Evolutionary conservation across 2,888 invertebrate species (phyloP), one percentile per base, ranked within the genome.

Genomic region (Agonopterix subpropinquella): DNA sequence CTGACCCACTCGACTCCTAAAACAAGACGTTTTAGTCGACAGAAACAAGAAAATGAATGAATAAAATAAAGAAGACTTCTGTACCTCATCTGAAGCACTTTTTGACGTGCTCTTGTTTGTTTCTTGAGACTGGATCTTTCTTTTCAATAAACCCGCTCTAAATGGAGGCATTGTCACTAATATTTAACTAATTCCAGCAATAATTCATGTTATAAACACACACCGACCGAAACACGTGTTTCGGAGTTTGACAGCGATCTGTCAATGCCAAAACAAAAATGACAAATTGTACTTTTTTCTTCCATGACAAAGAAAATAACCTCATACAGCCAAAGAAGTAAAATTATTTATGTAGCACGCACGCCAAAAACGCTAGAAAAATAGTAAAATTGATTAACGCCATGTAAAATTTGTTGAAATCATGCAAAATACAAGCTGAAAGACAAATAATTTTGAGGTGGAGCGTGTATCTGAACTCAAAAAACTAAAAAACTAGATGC

Each of bases 81-180:
- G 41, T 48, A 47, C 73, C 53, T 70, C 63, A 8, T 65, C 61
- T 8, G 62, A 50, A 4, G 44, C 41, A 42, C 51, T 55, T 53
- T 68, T 64, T 9, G 50, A 48, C 13, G 54, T 9, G 5, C 48
- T 44, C 41, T 46, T 44, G 41, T 60, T 62, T 8, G 53, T 13
- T 41, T 70, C 61, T 9, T 62, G 55, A 15, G 59, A 50, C 18
- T 61, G 61, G 44, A 65, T 59, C 69, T 84, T 86, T 55, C 86
- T 70, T 67, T 87, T 87, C 9, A 76, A 56, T 52, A 86, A 67
- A 45, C 85, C 87, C 48, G 65, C 62, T 63, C 65, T 76, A 58
- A 75, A 84, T 13, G 87, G 87, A 42, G 87, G 87, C 86, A 87
- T 87, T 67, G 64, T 79, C 35, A 46, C 4, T 41, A 28, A 28